Conservation (phyloP, 2,888 invertebrate species). For the Apodemia zela region DNA sequence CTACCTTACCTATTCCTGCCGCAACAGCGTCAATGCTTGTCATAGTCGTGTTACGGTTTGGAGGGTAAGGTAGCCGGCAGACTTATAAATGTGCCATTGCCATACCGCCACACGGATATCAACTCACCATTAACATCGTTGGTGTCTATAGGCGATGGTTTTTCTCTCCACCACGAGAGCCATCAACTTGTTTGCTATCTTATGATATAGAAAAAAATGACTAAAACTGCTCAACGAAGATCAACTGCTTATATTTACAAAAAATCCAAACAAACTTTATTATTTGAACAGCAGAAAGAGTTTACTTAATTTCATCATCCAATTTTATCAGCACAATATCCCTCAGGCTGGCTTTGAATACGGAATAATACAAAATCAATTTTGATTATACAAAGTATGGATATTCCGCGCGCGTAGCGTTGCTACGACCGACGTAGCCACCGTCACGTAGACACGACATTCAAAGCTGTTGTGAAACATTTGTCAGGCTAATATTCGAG, state of each 20-base stretch:
- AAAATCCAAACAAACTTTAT: neutral
- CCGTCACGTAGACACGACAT: conserved; percentile 53
- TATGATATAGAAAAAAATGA: too few species aligned
- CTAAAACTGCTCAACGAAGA: neutral
- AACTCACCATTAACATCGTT: too few species aligned
- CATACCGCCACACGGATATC: too few species aligned
- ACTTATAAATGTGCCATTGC: too few species aligned
- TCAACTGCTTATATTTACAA: neutral
- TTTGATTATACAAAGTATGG: conserved; percentile 28
- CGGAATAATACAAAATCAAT: conserved; percentile 52
- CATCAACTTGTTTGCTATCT: too few species aligned
- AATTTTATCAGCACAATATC: conserved; percentile 40
- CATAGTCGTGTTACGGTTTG: too few species aligned
- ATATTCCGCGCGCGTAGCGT: conserved; percentile 33
- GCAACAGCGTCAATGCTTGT: too few species aligned
- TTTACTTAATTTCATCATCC: conserved; percentile 24
- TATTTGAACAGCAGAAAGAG: conserved; percentile 18
- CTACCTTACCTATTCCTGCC: too few species aligned
- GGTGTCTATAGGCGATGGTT: too few species aligned
- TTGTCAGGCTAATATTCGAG: neutral
- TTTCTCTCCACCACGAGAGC: too few species aligned
- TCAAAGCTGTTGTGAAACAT: conserved; percentile 29
- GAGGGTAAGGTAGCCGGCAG: too few species aligned
- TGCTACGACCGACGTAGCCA: conserved; percentile 46
- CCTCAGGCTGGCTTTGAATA: conserved; percentile 43